A percentile compares a stretch with the other conserved stretches of the same genome.
Conservation (phyloP, 2,113 vertebrate genomes). For the Prietella phreatophila region DNA sequence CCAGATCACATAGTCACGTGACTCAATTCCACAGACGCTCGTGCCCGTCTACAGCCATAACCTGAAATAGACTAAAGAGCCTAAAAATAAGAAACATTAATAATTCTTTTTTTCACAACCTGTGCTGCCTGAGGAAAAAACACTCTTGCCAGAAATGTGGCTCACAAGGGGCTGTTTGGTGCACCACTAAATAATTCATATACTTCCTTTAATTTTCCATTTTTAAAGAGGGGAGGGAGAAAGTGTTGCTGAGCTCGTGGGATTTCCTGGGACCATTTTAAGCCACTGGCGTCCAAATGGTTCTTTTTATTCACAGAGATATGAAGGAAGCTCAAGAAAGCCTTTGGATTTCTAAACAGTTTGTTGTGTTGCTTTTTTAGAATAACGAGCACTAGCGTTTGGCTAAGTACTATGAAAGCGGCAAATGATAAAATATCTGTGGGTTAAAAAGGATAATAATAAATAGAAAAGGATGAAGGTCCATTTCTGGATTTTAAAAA, state of each 20-base stretch:
- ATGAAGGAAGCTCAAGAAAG: not conserved
- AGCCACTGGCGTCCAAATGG: not conserved
- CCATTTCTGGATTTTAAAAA: not conserved
- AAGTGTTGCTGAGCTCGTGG: not conserved
- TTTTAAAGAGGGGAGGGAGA: slow-evolving; percentile 2
- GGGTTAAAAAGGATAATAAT: not conserved
- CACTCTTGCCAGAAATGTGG: slow-evolving; percentile 60
- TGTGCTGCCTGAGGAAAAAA: slow-evolving; percentile 68
- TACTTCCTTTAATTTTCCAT: slow-evolving; percentile 26
- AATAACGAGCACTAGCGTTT: slow-evolving; percentile 56
- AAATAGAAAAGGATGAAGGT: not conserved
- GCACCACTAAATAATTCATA: slow-evolving; percentile 57
- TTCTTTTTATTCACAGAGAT: not conserved
- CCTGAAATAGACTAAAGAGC: slow-evolving; percentile 75
- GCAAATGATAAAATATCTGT: slow-evolving; percentile 22
- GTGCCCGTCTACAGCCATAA: slow-evolving; percentile 70
- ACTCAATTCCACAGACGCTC: slow-evolving; percentile 68
- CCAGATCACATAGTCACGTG: slow-evolving; percentile 73
- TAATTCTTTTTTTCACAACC: slow-evolving; percentile 71
- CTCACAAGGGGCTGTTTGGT: slow-evolving; percentile 54
- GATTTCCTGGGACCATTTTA: slow-evolving; percentile 21
- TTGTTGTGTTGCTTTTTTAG: slow-evolving; percentile 37
- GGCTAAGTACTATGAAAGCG: slow-evolving; percentile 59
- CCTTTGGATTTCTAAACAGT: slow-evolving; percentile 13
- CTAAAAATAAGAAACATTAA: slow-evolving; percentile 78